Evolutionary conservation across 2,888 invertebrate species (phyloP), one percentile per base, ranked within the genome.

Genomic region (Leistus spinibarbis): DNA sequence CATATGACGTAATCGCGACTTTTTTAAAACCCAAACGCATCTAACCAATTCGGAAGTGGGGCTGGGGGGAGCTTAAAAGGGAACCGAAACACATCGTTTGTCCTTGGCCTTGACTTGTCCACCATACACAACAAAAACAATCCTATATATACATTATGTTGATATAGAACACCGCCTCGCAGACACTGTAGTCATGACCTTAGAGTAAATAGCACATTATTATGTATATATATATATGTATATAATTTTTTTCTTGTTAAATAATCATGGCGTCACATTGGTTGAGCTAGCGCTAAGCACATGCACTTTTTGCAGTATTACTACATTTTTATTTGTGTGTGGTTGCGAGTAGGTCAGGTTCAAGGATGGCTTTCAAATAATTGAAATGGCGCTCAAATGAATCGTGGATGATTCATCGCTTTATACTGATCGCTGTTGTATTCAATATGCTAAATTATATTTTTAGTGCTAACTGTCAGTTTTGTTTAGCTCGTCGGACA

Each of bases 21-120:
- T 40, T 24, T 24, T 40, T 3, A 40, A 40, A 40, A 4, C 2
- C 1, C 2, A 40, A 40, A 40, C 40, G 40, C 40, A 40, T 40
- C 40, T 1, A 40, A 40, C 1, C 40, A 40, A 7, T 40, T 13
- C 40, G 40, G 1, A 3, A 3, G 1, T 7, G 10, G 40, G 40
- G 40, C 4, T 3, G 40, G 40, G 2, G 40, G 40, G 40, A 13
- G 7, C 13, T 40, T 4, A 40, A 40, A 40, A 13, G 40, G 40
- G 40, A 40, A 40, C 40, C 7, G 10, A 40, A 1, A 40, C 40
- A 40, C 40, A 40, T 40, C 64, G 54, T 64, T 65, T 71, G 65
- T 54, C 71, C 71, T 71, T 64, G 71, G 64, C 71, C 71, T 71
- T 71, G 71, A 24, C 70, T 69, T 54, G 56, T 10, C 40, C 40